These are phyloP conservation scores for Lumbricus terrestris DNA, from an alignment of 2,888 invertebrate species.

Conservation along the genomic window DNA sequence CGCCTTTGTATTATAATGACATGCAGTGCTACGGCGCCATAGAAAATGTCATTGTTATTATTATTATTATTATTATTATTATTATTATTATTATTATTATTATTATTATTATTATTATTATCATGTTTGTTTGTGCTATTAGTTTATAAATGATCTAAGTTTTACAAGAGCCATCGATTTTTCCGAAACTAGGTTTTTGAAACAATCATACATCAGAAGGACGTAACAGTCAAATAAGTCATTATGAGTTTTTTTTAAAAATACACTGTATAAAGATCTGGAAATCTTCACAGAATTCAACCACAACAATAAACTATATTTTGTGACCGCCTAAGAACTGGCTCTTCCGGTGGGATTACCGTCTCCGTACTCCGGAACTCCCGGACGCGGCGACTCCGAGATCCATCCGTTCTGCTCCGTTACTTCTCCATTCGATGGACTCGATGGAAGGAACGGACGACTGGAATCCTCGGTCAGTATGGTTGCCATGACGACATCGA, in stretches of 20 bases:
- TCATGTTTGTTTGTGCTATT: too few species aligned
- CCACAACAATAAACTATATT: background rate
- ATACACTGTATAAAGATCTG: too few species aligned
- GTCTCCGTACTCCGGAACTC: slow-evolving; percentile 79
- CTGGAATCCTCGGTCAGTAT: slow-evolving; percentile 62
- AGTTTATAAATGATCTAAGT: background rate
- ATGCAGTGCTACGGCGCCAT: too few species aligned
- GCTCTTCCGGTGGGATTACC: slow-evolving; percentile 62
- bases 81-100: too few species aligned
- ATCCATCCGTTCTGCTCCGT: slow-evolving; percentile 71
- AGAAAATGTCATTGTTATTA: too few species aligned
- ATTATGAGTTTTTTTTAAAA: too few species aligned
- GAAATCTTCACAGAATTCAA: too few species aligned
- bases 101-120: too few species aligned
- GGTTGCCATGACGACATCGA: slow-evolving; percentile 51
- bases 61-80: too few species aligned
- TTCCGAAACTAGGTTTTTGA: background rate
- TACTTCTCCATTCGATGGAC: slow-evolving; percentile 68
- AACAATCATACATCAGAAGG: background rate
- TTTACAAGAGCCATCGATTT: background rate
- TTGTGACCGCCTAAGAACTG: background rate
- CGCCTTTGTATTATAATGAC: too few species aligned
- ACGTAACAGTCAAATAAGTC: too few species aligned
- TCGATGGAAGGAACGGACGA: slow-evolving; percentile 77
- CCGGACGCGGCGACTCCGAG: slow-evolving; percentile 69